Evolutionary conservation across 2,888 invertebrate species (phyloP).

Genomic region (Sepiola atlantica): DNA sequence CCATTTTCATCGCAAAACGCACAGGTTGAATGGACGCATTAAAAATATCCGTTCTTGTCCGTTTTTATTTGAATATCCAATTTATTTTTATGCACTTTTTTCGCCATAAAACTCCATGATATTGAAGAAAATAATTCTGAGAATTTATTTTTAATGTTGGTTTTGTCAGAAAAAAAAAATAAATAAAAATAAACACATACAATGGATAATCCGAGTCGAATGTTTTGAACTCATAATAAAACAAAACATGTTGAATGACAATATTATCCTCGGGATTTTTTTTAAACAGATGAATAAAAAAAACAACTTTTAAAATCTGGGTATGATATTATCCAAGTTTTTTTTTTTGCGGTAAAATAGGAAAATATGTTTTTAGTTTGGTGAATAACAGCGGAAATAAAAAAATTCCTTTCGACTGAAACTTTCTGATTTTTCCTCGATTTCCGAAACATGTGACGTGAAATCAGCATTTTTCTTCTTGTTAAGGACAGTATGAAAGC

Average conservation of each 20-base stretch:
- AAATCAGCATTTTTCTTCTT: background rate
- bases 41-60: too few species aligned
- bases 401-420: background rate
- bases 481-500: background rate
- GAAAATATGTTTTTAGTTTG: background rate
- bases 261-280: background rate
- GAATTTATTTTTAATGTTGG: background rate
- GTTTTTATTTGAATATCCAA: background rate
- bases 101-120: background rate
- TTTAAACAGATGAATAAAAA: background rate
- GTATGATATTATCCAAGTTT: background rate
- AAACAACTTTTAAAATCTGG: background rate
- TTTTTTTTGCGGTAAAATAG: background rate
- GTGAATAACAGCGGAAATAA: background rate
- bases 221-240: background rate
- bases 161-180: background rate
- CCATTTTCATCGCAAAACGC: too few species aligned
- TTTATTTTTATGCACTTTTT: background rate
- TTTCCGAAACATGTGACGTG: constrained; percentile 32
- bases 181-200: background rate
- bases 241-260: background rate
- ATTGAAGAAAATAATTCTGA: background rate
- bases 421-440: background rate
- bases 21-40: too few species aligned
- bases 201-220: background rate